phyloP scores from a whole-genome alignment of 2,113 vertebrate species.

The Gobio gobio region DNA sequence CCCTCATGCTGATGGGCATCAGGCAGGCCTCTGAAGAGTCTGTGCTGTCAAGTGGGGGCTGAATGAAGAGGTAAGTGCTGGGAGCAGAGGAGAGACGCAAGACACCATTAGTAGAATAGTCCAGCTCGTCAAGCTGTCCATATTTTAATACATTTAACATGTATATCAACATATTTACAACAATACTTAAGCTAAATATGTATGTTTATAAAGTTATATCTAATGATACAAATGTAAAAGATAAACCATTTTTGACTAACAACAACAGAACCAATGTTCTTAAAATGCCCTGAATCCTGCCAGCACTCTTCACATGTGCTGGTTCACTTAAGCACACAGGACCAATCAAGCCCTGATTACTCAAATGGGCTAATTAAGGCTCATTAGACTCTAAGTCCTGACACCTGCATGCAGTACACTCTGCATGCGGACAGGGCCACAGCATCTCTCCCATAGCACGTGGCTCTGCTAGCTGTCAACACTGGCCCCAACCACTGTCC shows the following conservation, averaged over 20 bases:
- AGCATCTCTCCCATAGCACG: constrained; percentile 25
- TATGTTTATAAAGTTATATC: not conserved
- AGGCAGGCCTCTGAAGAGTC: constrained; percentile 63
- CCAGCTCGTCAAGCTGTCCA: not conserved
- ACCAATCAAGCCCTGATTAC: constrained; percentile 79
- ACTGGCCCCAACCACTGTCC: constrained; percentile 33
- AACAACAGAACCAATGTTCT: constrained; percentile 29
- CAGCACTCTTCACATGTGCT: constrained; percentile 61
- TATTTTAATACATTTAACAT: not conserved
- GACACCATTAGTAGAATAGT: constrained; percentile 28
- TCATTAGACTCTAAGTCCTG: constrained; percentile 76
- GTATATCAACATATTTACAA: not conserved
- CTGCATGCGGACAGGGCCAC: constrained; percentile 48
- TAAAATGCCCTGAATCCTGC: constrained; percentile 44
- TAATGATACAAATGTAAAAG: not conserved
- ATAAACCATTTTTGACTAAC: not conserved
- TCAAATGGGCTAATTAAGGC: constrained; percentile 79
- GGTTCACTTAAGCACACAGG: constrained; percentile 73
- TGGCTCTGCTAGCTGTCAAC: constrained; percentile 44
- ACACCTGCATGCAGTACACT: constrained; percentile 80
- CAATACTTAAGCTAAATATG: not conserved
- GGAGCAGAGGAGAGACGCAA: constrained; percentile 22
- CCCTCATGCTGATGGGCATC: constrained; percentile 68
- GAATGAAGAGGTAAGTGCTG: constrained; percentile 62
- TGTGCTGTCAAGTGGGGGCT: constrained; percentile 69